Evolutionary conservation across 2,797 vertebrate genomes (phyloP).

Genomic region (Sebastolobus altivelis): DNA sequence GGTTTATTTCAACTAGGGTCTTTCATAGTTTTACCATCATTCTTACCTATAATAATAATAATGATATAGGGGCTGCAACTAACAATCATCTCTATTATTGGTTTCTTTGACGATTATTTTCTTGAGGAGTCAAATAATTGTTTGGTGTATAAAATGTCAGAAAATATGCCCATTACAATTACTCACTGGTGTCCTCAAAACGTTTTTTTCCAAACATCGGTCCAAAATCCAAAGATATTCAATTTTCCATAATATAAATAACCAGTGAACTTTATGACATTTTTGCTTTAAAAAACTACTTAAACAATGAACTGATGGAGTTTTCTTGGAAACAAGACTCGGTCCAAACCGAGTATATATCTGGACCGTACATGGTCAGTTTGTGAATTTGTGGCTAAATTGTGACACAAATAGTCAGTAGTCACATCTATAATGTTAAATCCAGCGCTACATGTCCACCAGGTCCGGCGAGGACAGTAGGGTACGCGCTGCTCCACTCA

Average conservation of each 20-base stretch:
- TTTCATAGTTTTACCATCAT: background rate
- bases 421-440: too few species aligned
- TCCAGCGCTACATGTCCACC: too few species aligned
- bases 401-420: too few species aligned
- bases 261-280: too few species aligned
- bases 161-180: background rate
- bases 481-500: too few species aligned
- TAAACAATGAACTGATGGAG: too few species aligned
- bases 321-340: too few species aligned
- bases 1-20: background rate
- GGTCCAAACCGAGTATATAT: too few species aligned
- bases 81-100: background rate
- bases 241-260: background rate
- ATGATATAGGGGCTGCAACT: background rate
- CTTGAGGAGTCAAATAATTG: background rate
- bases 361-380: too few species aligned
- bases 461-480: too few species aligned
- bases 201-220: background rate
- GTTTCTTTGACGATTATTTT: background rate
- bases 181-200: background rate
- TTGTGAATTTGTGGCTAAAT: too few species aligned
- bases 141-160: background rate
- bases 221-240: background rate
- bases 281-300: too few species aligned
- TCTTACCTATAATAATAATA: background rate